These are phyloP conservation scores for Cryptus armator DNA, from an alignment of 2,888 invertebrate genomes.

Conservation along the genomic window DNA sequence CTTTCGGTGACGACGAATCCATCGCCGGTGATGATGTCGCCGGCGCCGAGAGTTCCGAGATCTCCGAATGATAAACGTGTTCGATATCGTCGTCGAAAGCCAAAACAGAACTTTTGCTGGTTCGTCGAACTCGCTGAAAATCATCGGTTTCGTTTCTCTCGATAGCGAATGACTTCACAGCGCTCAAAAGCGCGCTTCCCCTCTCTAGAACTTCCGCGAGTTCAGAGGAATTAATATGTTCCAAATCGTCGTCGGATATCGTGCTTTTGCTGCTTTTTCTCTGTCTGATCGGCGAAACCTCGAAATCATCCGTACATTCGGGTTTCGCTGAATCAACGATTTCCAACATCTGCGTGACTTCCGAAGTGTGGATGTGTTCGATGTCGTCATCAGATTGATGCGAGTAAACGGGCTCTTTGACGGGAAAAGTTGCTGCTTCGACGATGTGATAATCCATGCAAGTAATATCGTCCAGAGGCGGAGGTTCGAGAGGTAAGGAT, in stretches of 20 bases:
- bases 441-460: slow-evolving; percentile 80
- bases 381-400: slow-evolving; percentile 81
- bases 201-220: slow-evolving; percentile 72
- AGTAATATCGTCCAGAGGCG: slow-evolving; percentile 73
- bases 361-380: slow-evolving; percentile 78
- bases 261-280: slow-evolving; percentile 71
- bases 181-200: not conserved
- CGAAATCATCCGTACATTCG: slow-evolving; percentile 60
- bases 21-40: not conserved
- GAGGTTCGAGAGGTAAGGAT: slow-evolving; percentile 53
- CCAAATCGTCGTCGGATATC: slow-evolving; percentile 80
- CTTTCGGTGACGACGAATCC: not conserved
- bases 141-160: slow-evolving; percentile 50
- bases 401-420: slow-evolving; percentile 67
- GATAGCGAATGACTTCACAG: slow-evolving; percentile 33
- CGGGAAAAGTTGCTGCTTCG: slow-evolving; percentile 68
- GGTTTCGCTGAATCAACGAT: slow-evolving; percentile 43
- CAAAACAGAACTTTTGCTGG: slow-evolving; percentile 37
- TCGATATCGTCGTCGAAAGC: slow-evolving; percentile 82
- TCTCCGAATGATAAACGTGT: slow-evolving; percentile 79
- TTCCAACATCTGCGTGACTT: slow-evolving; percentile 70
- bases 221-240: slow-evolving; percentile 77
- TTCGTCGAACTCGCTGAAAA: slow-evolving; percentile 25
- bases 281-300: slow-evolving; percentile 57
- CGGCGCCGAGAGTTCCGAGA: slow-evolving; percentile 58